A percentile compares a stretch with the other conserved stretches of the same genome.
phyloP scores from a whole-genome alignment of 2,888 invertebrate species.

The Ptilodon capucinus region DNA sequence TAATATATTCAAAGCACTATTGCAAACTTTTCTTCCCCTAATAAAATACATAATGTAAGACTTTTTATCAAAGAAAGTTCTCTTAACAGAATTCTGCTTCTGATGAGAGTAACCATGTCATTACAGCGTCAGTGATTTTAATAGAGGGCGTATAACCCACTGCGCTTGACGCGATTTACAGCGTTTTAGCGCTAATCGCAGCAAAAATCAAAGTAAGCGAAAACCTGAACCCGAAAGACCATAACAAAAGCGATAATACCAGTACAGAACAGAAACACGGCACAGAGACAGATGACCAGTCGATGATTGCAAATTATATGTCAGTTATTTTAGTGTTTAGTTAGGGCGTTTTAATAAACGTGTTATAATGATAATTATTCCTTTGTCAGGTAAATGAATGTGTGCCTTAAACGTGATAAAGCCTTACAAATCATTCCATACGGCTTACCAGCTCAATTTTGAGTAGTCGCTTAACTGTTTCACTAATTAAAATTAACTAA shows the following conservation, averaged over 20 bases:
- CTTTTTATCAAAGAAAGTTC: too few species aligned
- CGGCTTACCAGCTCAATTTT: conserved; percentile 69
- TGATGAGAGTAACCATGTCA: too few species aligned
- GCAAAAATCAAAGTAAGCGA: neutral
- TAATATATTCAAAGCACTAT: too few species aligned
- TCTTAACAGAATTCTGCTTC: too few species aligned
- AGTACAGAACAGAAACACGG: conserved; percentile 32
- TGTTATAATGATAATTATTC: conserved; percentile 41
- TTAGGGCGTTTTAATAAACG: conserved; percentile 38
- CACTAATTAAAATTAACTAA: conserved; percentile 40
- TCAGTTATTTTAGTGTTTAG: conserved; percentile 40
- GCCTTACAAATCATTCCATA: conserved; percentile 68
- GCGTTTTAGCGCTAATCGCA: neutral
- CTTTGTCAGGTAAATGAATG: conserved; percentile 43
- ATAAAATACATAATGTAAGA: too few species aligned
- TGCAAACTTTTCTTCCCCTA: too few species aligned
- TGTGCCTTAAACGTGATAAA: conserved; percentile 50
- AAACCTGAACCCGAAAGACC: conserved; percentile 1
- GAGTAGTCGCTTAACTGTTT: conserved; percentile 44
- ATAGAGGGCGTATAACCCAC: neutral
- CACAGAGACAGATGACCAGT: conserved; percentile 60
- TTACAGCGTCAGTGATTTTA: neutral
- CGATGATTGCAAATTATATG: conserved; percentile 65
- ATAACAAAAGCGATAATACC: conserved; percentile 24
- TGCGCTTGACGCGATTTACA: neutral